These are phyloP conservation scores for Neomorphus geoffroyi DNA, from an alignment of 2,797 vertebrate genomes.

Conservation along the genomic window DNA sequence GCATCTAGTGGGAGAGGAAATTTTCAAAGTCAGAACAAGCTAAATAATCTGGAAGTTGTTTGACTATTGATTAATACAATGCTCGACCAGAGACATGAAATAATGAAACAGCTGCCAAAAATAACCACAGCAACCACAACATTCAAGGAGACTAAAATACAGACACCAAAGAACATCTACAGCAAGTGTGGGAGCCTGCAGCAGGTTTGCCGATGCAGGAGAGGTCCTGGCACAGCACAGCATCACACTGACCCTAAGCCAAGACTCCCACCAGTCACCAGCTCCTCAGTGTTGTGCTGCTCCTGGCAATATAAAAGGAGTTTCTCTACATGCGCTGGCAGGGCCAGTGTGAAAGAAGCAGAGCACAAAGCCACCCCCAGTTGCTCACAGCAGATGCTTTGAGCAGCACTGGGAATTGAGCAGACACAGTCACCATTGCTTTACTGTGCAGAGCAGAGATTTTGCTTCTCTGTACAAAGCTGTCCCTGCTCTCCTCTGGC, in stretches of 20 bases:
- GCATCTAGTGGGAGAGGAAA: neutral
- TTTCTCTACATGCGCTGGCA: neutral
- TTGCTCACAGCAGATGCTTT: neutral
- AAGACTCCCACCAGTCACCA: neutral
- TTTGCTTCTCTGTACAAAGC: neutral
- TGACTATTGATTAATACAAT: neutral
- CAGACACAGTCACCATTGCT: neutral
- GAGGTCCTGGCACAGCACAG: neutral
- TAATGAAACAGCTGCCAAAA: slow-evolving; percentile 19
- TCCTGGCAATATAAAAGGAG: neutral
- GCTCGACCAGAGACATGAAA: neutral
- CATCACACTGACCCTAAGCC: neutral
- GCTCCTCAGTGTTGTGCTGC: neutral
- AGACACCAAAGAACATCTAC: neutral
- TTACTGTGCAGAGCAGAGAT: neutral
- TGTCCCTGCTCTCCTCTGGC: neutral
- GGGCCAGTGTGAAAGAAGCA: neutral
- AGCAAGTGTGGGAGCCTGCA: neutral
- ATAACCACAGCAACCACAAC: neutral
- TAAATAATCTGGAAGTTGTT: slow-evolving; percentile 1
- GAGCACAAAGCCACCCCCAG: neutral
- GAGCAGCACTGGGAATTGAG: neutral
- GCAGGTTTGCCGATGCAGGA: neutral
- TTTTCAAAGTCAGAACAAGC: neutral
- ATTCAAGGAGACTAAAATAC: neutral